Base-by-base conservation (phyloP, 2,113 vertebrate genomes). In the Pelusios castaneus region DNA sequence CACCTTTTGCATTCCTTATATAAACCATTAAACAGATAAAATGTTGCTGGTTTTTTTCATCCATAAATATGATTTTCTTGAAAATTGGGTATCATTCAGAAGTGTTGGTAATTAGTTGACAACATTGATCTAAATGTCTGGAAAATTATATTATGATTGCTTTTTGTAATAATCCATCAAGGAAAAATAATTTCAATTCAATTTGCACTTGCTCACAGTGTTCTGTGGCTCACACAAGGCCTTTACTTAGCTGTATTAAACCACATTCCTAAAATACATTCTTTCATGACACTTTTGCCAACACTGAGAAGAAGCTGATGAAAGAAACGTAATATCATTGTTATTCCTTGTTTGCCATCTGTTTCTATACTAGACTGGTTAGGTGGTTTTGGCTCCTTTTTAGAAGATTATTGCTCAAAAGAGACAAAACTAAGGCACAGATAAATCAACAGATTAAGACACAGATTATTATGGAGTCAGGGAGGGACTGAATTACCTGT, bases 211-310 rank as follows among this genome's bases (percentile, higher is more conserved):
- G 27, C 51, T 87, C 75, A 81, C 89, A 14, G 45, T 79, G 27
- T 19, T 84, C 8, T 8, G 19, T 80, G n/a, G n/a, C 56, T 83
- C 84, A 63, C 51, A 10, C 67, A 55, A 21, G 24, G 90, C 86
- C 1, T 73, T 89, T 47, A 43, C 84, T 78, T 93, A 95, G 38
- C 92, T 55, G 11, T 88, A 93, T 90, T 80, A 91, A 91, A 80
- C 63, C 79, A 55, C 91, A 29, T 78, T 80, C 84, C 22, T 54
- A 84, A 95, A 97, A 94, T 86, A 94, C 2, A 80, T 93, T 93
- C 63, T 89, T 95, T 95, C 97, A 97, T n/a, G 94, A 97, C 63
- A 92, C 92, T 95, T 95, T 77, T 87, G 29, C 85, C 63, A 80
- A 83, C 7, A 21, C 10, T 73, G 78, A 89, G 83, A 86, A 90